Evolutionary conservation across 2,888 invertebrate genomes (phyloP), one percentile per base, ranked within the genome.

Genomic region (Halocaridina rubra): DNA sequence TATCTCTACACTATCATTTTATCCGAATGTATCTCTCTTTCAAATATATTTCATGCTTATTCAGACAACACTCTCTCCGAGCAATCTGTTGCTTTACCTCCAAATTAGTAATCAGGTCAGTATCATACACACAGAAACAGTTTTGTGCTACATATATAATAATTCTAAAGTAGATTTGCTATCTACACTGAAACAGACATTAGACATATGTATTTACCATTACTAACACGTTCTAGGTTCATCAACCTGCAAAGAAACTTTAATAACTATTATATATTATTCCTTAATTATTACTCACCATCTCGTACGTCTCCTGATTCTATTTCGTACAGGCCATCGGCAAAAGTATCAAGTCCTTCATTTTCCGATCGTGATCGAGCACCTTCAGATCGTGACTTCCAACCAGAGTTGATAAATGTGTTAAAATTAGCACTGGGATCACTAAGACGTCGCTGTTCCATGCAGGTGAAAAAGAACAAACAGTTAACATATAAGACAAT

Each of bases 221-320:
- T n/a, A n/a, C n/a, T n/a, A n/a, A n/a, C n/a, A n/a, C n/a, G n/a
- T n/a, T n/a, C n/a, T n/a, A n/a, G n/a, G n/a, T n/a, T n/a, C n/a
- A n/a, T n/a, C 16, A 19, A 22, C 59, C 59, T 59, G 59, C 19
- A 69, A 69, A n/a, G 30, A 13, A 69, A 69, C 32, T 30, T 27
- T 7, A 77, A 27, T 13, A 53, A 53, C 46, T 24, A 3, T 7
- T n/a, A 67, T 27, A 67, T 2, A 67, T 16, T 32, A 16, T 53
- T 3, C 4, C 19, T 53, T 0, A 46, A 53, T n/a, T 53, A 53
- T 53, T 22, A 72, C 92, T 92, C 93, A 97, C 97, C 97, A 92
- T 97, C 97, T 91, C 96, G 93, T 88, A 98, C 93, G 91, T 97
- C 97, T 8, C 97, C 97, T 33, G 97, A 98, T 92, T 98, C 97